Evolutionary conservation across 2,888 invertebrate species (phyloP).

Genomic region (Agrotis puta): DNA sequence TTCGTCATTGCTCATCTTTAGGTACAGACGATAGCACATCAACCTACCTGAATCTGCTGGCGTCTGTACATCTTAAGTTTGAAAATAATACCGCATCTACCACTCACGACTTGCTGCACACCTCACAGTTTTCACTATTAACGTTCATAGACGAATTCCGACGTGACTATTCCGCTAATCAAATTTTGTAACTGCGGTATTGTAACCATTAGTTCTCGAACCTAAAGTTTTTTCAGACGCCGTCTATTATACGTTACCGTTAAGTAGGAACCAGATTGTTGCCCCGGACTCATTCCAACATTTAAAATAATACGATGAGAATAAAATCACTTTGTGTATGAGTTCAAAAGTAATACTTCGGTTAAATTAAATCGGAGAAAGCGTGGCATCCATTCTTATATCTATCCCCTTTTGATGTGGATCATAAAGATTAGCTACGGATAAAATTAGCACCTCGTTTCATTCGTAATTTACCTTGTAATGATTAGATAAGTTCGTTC

Average conservation of each 20-base stretch:
- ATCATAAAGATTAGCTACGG: constrained; percentile 63
- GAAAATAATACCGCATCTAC: constrained; percentile 76
- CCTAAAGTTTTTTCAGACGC: constrained; percentile 80
- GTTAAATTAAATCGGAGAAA: constrained; percentile 64
- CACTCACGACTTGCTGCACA: neutral
- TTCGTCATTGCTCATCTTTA: neutral
- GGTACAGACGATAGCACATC: neutral
- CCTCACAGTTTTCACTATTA: constrained; percentile 60
- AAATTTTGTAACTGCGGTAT: constrained; percentile 91
- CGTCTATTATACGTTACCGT: constrained; percentile 87
- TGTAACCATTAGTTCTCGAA: constrained; percentile 81
- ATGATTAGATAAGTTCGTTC: constrained; percentile 59
- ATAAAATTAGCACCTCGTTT: constrained; percentile 66
- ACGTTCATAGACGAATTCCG: constrained; percentile 85
- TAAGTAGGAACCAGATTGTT: constrained; percentile 80
- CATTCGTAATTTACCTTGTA: constrained; percentile 62
- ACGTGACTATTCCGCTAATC: constrained; percentile 90
- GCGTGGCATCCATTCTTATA: constrained; percentile 60
- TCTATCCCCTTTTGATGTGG: constrained; percentile 64
- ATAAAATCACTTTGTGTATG: constrained; percentile 50
- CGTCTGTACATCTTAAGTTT: neutral
- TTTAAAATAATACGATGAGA: constrained; percentile 58
- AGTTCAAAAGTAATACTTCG: constrained; percentile 54
- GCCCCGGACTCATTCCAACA: constrained; percentile 66
- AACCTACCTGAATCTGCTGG: too few relatives aligned